phyloP scores from a whole-genome alignment of 1,140 invertebrate genomes.

The Acyrthosiphon pisum region DNA sequence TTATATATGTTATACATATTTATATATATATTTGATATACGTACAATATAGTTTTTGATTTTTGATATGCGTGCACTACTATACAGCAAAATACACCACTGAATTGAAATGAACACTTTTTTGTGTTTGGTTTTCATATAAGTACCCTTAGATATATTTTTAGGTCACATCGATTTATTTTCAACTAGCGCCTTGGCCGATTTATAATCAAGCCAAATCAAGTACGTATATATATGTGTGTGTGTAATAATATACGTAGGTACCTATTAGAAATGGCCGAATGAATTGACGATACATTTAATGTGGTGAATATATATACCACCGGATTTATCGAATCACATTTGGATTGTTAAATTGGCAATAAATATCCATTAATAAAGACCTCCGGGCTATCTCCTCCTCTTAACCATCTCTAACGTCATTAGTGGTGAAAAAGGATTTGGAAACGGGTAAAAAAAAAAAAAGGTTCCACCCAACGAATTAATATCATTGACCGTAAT shows the following conservation, averaged over 20 bases:
- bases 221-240: not conserved
- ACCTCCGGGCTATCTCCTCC: not conserved
- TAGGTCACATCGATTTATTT: not conserved
- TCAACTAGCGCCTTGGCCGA: not conserved
- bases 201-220: not conserved
- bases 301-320: not conserved
- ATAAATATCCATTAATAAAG: conserved; percentile 35
- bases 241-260: not conserved
- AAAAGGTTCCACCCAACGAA: not conserved
- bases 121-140: not conserved
- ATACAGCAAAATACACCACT: not conserved
- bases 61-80: not conserved
- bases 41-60: not conserved
- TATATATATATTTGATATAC: no score
- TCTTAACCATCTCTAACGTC: not conserved
- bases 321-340: conserved; percentile 10
- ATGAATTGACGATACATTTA: not conserved
- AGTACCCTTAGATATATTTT: not conserved
- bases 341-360: not conserved
- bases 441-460: not conserved
- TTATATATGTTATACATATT: no score
- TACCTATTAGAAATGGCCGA: not conserved
- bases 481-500: conserved; percentile 19
- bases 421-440: not conserved
- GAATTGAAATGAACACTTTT: not conserved